Conservation (phyloP, 2,797 vertebrate species). For the Darevskia mixta region DNA sequence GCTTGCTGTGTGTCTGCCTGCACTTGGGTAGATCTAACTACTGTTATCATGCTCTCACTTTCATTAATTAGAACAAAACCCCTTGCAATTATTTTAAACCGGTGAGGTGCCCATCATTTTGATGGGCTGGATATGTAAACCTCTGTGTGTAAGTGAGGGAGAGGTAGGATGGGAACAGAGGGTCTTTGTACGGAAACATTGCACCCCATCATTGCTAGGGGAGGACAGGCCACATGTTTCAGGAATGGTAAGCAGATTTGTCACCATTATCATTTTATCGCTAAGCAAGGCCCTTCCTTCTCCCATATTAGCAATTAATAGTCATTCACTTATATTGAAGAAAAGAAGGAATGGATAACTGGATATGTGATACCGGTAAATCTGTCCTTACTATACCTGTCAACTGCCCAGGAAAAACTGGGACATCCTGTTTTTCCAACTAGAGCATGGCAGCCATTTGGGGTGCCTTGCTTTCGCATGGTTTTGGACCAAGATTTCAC, state of each 20-base stretch:
- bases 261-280: too few relatives aligned
- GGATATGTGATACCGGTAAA: neutral
- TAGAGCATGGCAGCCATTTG: too few relatives aligned
- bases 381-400: too few relatives aligned
- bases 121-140: neutral
- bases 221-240: neutral
- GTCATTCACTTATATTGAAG: neutral
- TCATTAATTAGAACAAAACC: conserved; percentile 13
- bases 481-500: too few relatives aligned
- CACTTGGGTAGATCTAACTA: conserved; percentile 16
- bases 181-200: neutral
- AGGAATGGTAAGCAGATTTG: neutral
- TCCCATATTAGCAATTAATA: neutral
- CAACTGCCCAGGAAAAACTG: too few relatives aligned
- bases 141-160: neutral
- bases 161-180: neutral
- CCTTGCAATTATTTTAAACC: conserved; percentile 8
- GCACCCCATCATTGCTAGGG: neutral
- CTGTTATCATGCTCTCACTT: conserved; percentile 18
- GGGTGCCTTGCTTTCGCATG: too few relatives aligned
- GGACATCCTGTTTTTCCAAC: too few relatives aligned
- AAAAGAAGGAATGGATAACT: neutral
- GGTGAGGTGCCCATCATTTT: neutral
- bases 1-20: conserved; percentile 21
- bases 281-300: neutral